Conservation (phyloP, 2,113 vertebrate genomes). For the Laticauda laticaudata region DNA sequence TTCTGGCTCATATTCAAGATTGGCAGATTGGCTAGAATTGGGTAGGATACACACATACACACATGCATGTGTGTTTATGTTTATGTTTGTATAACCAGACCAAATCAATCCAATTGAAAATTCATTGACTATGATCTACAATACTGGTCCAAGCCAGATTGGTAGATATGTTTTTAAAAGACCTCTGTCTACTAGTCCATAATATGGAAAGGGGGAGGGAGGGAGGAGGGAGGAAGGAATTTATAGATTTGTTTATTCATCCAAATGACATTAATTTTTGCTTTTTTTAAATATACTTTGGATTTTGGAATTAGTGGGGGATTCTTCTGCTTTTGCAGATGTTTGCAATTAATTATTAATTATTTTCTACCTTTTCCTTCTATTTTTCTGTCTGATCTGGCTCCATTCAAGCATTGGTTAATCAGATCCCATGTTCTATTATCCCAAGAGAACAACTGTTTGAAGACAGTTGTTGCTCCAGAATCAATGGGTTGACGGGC, state of each 20-base stretch:
- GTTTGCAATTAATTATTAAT: neutral
- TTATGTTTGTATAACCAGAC: neutral
- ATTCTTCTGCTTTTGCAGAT: neutral
- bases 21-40: neutral
- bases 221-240: neutral
- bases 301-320: neutral
- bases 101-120: neutral
- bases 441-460: neutral
- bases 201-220: no score
- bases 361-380: neutral
- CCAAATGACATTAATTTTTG: neutral
- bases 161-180: neutral
- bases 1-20: neutral
- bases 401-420: neutral
- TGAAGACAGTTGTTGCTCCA: neutral
- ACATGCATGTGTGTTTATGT: neutral
- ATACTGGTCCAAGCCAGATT: neutral
- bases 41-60: neutral
- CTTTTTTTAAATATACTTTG: neutral
- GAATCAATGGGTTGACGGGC: no score
- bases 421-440: neutral
- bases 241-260: neutral
- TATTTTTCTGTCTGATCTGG: neutral
- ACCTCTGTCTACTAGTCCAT: neutral
- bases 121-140: neutral